phyloP scores from a whole-genome alignment of 2,113 vertebrate species.

The Phylloscopus trochilus region DNA sequence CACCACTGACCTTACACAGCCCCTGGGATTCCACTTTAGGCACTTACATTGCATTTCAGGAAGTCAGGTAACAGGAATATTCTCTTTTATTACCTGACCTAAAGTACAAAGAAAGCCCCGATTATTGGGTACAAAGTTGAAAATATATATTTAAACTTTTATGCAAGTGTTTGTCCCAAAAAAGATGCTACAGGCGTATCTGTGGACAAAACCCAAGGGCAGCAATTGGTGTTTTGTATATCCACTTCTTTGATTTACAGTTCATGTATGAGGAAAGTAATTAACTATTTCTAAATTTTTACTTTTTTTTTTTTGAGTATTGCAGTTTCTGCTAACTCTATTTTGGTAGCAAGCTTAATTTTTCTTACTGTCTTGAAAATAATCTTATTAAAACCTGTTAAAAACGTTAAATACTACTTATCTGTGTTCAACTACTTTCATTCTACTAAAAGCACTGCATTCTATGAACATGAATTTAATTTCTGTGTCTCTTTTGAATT shows the following conservation, averaged over 20 bases:
- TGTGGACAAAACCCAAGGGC: accelerated
- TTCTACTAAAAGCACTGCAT: background rate
- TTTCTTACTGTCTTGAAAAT: background rate
- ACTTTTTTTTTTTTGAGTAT: background rate
- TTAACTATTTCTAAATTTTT: background rate
- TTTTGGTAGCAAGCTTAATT: background rate
- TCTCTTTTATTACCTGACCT: background rate
- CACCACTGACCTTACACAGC: background rate
- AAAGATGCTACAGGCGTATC: background rate
- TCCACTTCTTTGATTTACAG: background rate
- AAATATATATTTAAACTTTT: background rate
- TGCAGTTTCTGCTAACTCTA: background rate
- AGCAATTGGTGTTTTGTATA: background rate
- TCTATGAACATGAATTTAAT: background rate
- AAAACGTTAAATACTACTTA: background rate
- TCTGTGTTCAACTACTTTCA: background rate
- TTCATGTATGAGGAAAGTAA: background rate
- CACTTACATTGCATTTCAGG: background rate
- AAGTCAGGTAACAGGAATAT: background rate
- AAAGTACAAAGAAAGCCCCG: background rate
- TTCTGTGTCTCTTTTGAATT: background rate
- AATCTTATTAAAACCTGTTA: background rate
- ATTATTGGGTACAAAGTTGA: background rate
- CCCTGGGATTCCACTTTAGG: background rate
- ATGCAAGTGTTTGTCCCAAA: background rate